A percentile compares a stretch with the other conserved stretches of the same genome.
Conservation (phyloP, 2,113 vertebrate genomes). For the Eudyptes chrysolophus region DNA sequence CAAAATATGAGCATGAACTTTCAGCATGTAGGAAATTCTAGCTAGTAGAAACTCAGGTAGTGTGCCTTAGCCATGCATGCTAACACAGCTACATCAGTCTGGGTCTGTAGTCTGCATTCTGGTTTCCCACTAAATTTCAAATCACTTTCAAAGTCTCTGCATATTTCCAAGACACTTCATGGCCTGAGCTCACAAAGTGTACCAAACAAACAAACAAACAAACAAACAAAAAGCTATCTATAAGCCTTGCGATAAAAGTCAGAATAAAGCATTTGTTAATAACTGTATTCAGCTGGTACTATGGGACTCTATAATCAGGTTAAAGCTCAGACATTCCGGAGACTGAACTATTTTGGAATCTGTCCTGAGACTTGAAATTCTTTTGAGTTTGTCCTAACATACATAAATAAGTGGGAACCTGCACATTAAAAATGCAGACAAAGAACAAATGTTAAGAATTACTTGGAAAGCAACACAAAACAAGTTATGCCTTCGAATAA, state of each 20-base stretch:
- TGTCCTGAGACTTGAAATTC: background rate
- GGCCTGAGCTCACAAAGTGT: background rate
- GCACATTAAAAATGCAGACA: background rate
- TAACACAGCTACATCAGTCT: background rate
- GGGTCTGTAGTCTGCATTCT: background rate
- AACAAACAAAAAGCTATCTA: background rate
- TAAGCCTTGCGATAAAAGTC: background rate
- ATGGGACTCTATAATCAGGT: background rate
- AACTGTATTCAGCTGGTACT: background rate
- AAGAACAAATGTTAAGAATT: background rate
- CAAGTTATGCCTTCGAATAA: background rate
- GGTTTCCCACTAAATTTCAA: background rate
- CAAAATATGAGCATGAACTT: background rate
- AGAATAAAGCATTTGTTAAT: background rate
- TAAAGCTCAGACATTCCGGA: background rate
- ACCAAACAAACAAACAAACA: background rate
- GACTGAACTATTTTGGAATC: background rate
- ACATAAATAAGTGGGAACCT: background rate
- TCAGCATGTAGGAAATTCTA: background rate
- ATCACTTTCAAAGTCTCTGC: background rate
- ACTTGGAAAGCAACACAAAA: background rate
- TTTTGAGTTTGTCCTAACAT: background rate
- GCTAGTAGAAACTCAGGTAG: background rate
- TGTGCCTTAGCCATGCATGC: background rate
- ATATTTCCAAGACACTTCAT: background rate